phyloP scores from a whole-genome alignment of 2,888 invertebrate species.

The Cybosia mesomella region DNA sequence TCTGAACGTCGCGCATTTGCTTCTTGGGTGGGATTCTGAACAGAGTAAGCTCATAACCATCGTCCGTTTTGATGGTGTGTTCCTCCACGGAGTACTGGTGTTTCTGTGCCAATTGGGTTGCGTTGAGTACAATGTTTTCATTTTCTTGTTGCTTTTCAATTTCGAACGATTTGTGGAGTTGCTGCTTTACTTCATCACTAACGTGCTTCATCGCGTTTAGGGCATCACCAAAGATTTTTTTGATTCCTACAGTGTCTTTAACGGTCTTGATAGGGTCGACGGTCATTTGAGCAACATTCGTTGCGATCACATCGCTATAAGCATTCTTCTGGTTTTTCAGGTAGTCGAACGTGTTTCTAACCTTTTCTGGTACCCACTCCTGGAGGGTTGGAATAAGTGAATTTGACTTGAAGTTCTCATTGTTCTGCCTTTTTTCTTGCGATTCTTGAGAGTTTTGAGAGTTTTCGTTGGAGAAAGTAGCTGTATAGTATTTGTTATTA shows the following conservation, averaged over 20 bases:
- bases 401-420: conserved; percentile 17
- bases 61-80: conserved; percentile 74
- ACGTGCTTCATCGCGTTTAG: conserved; percentile 68
- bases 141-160: conserved; percentile 51
- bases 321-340: conserved; percentile 42
- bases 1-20: conserved; percentile 52
- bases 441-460: conserved; percentile 50
- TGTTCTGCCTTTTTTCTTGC: conserved; percentile 22
- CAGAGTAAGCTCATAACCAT: conserved; percentile 78
- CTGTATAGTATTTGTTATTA: conserved; percentile 19
- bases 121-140: conserved; percentile 62
- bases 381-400: conserved; percentile 21
- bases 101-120: conserved; percentile 67
- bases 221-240: conserved; percentile 71
- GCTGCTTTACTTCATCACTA: conserved; percentile 63
- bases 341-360: neutral
- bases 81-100: conserved; percentile 73
- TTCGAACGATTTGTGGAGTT: conserved; percentile 63
- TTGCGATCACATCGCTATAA: conserved; percentile 60
- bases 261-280: conserved; percentile 55
- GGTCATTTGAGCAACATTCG: conserved; percentile 60
- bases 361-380: conserved; percentile 54
- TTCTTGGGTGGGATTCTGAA: conserved; percentile 75
- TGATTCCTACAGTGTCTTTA: conserved; percentile 61
- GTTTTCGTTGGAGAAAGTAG: conserved; percentile 35